Conservation (phyloP, 2,888 invertebrate genomes). For the Oligia fasciuncula region DNA sequence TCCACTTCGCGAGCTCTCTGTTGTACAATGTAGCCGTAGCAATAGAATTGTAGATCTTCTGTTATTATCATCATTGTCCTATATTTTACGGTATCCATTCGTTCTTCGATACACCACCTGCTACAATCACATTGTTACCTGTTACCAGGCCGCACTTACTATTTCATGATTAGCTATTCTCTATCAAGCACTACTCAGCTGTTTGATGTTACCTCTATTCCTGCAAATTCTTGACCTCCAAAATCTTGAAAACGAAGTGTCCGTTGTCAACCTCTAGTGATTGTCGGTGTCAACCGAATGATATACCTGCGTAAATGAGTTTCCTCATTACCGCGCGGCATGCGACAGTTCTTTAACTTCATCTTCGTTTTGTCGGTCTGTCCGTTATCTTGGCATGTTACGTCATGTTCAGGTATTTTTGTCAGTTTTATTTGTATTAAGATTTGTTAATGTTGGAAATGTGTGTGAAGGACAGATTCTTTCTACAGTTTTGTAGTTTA, state of each 20-base stretch:
- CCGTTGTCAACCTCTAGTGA: constrained; percentile 29
- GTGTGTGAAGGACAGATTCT: constrained; percentile 23
- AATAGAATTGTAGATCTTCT: background rate
- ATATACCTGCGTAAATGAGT: constrained; percentile 60
- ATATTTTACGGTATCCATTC: background rate
- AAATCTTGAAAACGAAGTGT: background rate
- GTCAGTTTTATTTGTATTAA: constrained; percentile 45
- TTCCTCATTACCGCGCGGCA: constrained; percentile 69
- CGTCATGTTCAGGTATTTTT: constrained; percentile 33
- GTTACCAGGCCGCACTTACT: too few relatives aligned
- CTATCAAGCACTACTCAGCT: background rate
- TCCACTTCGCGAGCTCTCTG: too few relatives aligned
- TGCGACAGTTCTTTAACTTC: constrained; percentile 18
- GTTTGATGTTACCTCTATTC: background rate
- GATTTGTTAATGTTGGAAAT: constrained; percentile 33
- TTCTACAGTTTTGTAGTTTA: too few relatives aligned
- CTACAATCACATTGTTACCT: background rate
- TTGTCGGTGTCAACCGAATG: constrained; percentile 25
- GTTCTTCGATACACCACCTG: background rate
- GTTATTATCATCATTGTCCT: background rate
- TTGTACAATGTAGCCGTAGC: too few relatives aligned
- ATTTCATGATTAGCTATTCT: background rate
- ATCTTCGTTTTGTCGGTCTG: constrained; percentile 21
- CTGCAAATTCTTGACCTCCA: constrained; percentile 15
- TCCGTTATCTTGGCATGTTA: constrained; percentile 30